Evolutionary conservation across 2,888 invertebrate genomes (phyloP), one percentile per base, ranked within the genome.

Genomic region (Aleiodes leptofemur): DNA sequence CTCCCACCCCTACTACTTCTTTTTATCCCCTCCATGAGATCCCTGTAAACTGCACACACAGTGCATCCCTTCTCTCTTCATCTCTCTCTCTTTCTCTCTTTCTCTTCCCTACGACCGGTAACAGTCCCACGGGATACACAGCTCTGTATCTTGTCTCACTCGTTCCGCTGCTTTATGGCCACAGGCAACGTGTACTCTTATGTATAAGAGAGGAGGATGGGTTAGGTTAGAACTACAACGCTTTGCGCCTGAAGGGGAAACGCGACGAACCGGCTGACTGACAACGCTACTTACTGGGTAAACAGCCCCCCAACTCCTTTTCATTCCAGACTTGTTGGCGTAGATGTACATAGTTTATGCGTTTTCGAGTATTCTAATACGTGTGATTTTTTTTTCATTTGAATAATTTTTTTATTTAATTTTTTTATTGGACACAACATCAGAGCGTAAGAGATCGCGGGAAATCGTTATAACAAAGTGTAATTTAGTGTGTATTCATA

Each of bases 221-320:
- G 64, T 64, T 64, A 43, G 64, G 48, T 48, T 64, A 48, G 48
- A 56, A 38, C 31, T 43, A 70, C 56, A 70, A 14, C 38, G 69
- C 69, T 64, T 64, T 64, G 43, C 43, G 70, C 72, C n/a, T 23
- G 78, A 69, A 73, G 68, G 64, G 8, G 11, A 64, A 64, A 64
- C 48, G 64, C 64, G 64, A 64, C 64, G 79, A 81, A 81, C 82
- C 82, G 81, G 82, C 83, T 85, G 83, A 85, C 85, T 84, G 85
- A 85, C 85, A 84, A 84, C 82, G 77, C 82, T 85, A 84, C 83
- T 85, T 83, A 83, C 83, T 85, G 82, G 85, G 82, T 84, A 85
- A 85, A 85, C 85, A 84, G 83, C 80, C 23, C 23, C 82, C 82
- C 83, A 82, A 81, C 76, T 78, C 57, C 78, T 77, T 74, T 75